Percentiles rank a stretch among this genome's conserved stretches.
phyloP scores from a whole-genome alignment of 2,113 vertebrate genomes.

The Plectropomus leopardus region DNA sequence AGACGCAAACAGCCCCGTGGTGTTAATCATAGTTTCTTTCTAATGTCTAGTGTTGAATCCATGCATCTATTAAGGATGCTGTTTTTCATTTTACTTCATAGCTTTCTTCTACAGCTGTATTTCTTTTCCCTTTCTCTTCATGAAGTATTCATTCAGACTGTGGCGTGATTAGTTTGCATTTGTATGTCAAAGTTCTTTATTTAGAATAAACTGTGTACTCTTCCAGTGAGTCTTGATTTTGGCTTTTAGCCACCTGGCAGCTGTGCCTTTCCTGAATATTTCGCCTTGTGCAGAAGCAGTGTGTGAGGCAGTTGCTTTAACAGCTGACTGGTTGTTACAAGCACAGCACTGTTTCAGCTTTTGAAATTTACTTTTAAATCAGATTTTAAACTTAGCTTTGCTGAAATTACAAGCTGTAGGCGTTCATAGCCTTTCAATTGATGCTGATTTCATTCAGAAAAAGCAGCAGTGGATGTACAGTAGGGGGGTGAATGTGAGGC shows the following conservation, averaged over 20 bases:
- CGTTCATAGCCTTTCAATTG: no score
- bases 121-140: not conserved
- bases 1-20: no score
- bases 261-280: not conserved
- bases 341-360: not conserved
- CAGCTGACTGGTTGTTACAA: not conserved
- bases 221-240: not conserved
- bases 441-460: constrained; percentile 26
- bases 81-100: not conserved
- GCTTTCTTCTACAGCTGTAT: not conserved
- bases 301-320: not conserved
- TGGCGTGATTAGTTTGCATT: not conserved
- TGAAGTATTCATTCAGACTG: not conserved
- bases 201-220: not conserved
- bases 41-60: not conserved
- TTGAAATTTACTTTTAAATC: not conserved
- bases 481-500: not conserved
- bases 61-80: not conserved
- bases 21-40: no score
- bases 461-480: not conserved
- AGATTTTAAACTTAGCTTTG: not conserved
- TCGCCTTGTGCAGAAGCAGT: not conserved
- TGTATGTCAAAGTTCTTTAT: not conserved
- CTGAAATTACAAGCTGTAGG: not conserved
- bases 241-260: not conserved